Base-by-base conservation (phyloP, 2,797 vertebrate species). In the Melopsittacus undulatus region DNA sequence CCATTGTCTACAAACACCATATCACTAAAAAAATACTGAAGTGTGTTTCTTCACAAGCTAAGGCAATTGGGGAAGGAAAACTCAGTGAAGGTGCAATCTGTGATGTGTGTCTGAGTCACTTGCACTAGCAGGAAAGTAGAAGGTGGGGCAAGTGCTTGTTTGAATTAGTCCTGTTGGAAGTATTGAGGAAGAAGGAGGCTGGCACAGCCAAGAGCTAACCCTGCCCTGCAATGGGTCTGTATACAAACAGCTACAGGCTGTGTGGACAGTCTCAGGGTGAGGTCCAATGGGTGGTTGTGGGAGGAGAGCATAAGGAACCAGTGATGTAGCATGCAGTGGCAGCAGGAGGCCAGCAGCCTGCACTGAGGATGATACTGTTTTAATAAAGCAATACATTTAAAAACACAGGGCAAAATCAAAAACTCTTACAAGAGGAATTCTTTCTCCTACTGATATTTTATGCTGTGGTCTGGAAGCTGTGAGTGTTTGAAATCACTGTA, bases 211-310 rank as follows among this genome's bases (percentile, higher is more conserved):
- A 64, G 43, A 77, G 20, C 23, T 48, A 23, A 15, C 21, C 30
- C 40, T 51, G 18, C 21, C 23, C n/a, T 46, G 34, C 46, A 32
- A 34, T 36, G 40, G 9, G 5, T 29, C 45, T n/a, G 10, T 57
- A n/a, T 26, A 4, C 7, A 23, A 49, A 3, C 9, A 15, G 42
- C 13, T 16, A n/a, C 38, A 30, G 49, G 38, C 26, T 76, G 17
- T 23, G 36, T 1, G 0, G 16, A 15, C 43, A 36, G 16, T 48
- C 54, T 61, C 4, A 0, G 38, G 18, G 21, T 24, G 29, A 69
- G 69, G 57, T 20, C 54, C 10, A 6, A 10, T 4, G 29, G 2
- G 7, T 32, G 38, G 16, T 1, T 56, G 15, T 18, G 15, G 34
- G 12, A 49, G 19, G 11, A 52, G 16, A 49, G 20, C 4, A 2